Evolutionary conservation across 92 coral and sea anemone species (phyloP), one percentile per base, ranked within the genome.

Genomic region (Epizoanthus fatuus): DNA sequence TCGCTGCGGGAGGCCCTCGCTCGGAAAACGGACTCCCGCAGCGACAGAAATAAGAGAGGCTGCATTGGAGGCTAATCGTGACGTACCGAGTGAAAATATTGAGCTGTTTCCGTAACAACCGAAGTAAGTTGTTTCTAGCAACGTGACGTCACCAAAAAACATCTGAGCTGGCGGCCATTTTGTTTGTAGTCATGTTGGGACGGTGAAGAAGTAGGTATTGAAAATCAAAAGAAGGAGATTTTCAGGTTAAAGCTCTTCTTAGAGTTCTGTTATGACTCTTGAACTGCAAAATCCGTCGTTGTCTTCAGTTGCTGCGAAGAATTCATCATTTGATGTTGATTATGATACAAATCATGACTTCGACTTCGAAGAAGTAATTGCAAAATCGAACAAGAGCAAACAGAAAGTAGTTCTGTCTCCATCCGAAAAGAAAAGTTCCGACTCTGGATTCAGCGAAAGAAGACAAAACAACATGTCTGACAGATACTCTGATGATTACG

Each of bases 251-350:
- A 58, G 68, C 47, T 32, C 52, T 53, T 38, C 29, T 77, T 80
- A 90, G 80, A 83, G 94, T 90, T 54, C 78, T 94, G 98, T 93
- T 92, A 94, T 94, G 98, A 93, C 96, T 89, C 86, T 94, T 84
- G 98, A 94, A 88, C 88, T 94, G n/a, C 92, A 94, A 74, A 93
- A 90, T 17, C 87, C 94, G 68, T 92, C 92, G 59, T 76, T 83
- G 42, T 40, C 70, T 42, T 60, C 82, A 19, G 19, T 7, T 15
- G 22, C 51, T 19, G 57, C 25, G 82, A 77, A 59, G 63, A 77
- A 77, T 77, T 77, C 82, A 38, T 66, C 88, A 19, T 84, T 89
- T 62, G 89, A 92, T 67, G 83, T 90, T 86, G 94, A 76, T 60
- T 84, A 93, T 44, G 88, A 94, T 82, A 73, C 92, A 38, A 59